A percentile compares a stretch with the other conserved stretches of the same genome.
These are phyloP conservation scores for Hormiphora californensis DNA, from an alignment of 37 sponge, comb jelly and placozoan species.

Conservation along the genomic window DNA sequence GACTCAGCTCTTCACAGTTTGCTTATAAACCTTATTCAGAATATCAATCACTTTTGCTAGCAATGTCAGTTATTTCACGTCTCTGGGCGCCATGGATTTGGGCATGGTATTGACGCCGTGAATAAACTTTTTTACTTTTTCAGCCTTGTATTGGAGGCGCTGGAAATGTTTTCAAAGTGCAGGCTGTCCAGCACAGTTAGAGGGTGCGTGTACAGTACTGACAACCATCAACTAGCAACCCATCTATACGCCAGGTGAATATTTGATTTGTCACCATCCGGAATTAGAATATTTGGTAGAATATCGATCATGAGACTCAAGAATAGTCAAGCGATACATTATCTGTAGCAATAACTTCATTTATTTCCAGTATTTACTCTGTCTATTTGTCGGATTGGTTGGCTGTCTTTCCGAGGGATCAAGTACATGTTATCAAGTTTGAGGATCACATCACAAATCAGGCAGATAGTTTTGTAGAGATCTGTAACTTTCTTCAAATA, in stretches of 20 bases:
- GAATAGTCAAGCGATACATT: no score
- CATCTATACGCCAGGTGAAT: no score
- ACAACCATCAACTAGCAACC: constrained; percentile 22
- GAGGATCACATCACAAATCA: constrained; percentile 22
- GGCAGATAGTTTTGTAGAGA: not conserved
- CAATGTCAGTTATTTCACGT: no score
- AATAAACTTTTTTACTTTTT: not conserved
- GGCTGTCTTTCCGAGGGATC: constrained; percentile 19
- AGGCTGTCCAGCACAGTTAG: not conserved
- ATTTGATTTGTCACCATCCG: not conserved
- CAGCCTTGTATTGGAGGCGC: no score
- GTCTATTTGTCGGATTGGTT: constrained; percentile 43
- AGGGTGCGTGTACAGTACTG: constrained; percentile 49
- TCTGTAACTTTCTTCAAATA: constrained; percentile 31
- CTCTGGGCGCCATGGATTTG: no score
- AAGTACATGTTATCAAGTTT: constrained; percentile 17
- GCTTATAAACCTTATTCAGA: no score
- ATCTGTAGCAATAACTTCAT: no score
- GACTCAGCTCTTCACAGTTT: no score
- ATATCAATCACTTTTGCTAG: no score
- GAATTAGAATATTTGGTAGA: not conserved
- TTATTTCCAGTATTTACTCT: constrained; percentile 35
- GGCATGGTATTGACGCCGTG: no score
- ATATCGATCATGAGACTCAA: no score
- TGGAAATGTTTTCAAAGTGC: not conserved